Base-by-base conservation (phyloP, 2,797 vertebrate genomes). In the Rhyacichthys aspro region DNA sequence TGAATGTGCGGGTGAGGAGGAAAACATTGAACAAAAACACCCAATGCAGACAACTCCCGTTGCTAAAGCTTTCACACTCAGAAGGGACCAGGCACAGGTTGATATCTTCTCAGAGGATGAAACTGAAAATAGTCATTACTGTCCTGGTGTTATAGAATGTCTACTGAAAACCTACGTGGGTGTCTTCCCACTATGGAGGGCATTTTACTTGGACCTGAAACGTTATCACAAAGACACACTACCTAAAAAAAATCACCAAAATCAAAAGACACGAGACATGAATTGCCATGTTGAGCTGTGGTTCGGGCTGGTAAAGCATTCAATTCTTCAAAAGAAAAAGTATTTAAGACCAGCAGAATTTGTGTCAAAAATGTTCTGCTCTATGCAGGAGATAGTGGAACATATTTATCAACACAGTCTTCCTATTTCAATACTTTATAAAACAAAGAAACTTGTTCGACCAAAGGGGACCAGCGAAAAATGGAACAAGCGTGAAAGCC, bases 211-310 rank as follows among this genome's bases (percentile, higher is more conserved):
- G 49, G 15, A 11, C 15, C 49, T 52, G 15, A 34, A 34, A 41
- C 11, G 23, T 5, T 12, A 45, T 18, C 10, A 11, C 16, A 45
- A 18, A 7, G 11, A 45, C 17, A 45, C 9, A 10, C 37, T 12
- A 32, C 23, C 23, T 2, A 6, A 4, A 28, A 28, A 28, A 28
- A 3, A 1, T 28, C 23, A 5, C 7, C 4, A 28, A 28, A 28
- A 28, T 28, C 23, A 28, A 28, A 28, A 45, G 44, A 43, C 55
- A 45, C 23, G 28, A 57, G 43, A 46, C 16, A 58, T 43, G 38
- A 48, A 59, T 34, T 59, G 57, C 18, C 57, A 59, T 4, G 57
- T 59, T 34, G 57, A 59, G 18, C 57, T 59, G 34, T 59, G 45
- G 45, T 59, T 59, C 41, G 1, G 44, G 19, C 28, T 49, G 16